Base-by-base conservation (phyloP, 2,888 invertebrate genomes). In the Tanypteryx hageni region DNA sequence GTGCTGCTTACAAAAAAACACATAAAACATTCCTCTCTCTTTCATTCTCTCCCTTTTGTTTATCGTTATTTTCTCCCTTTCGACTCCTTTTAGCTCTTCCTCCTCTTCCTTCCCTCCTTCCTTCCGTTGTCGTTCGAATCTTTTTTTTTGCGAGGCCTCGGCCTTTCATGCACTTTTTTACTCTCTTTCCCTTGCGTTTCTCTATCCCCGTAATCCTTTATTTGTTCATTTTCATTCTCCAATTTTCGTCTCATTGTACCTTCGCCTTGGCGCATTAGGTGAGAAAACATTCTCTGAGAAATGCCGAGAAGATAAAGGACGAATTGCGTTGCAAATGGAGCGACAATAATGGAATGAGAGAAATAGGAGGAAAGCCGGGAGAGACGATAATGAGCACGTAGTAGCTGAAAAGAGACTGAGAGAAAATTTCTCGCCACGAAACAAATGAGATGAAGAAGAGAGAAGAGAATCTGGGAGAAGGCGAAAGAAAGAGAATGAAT, bases 371-470 rank as follows among this genome's bases (percentile, higher is more conserved):
- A 22, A 76, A 76, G 5, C 68, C 18, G 68, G 18, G 76, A 27
- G 76, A 76, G 13, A 76, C 27, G 76, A 76, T 76, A 76, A 76
- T 76, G 76, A 76, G 76, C 22, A 76, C 22, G 76, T 76, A 13
- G 22, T n/a, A 27, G 11, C 13, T 22, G 27, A 76, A 68, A 76
- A 76, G 27, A 22, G 76, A 22, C 27, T 22, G 76, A 76, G 22
- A 76, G 76, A 22, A 76, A 76, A 76, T 44, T 44, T 5, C 5
- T 44, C n/a, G 68, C n/a, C 68, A n/a, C 5, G 68, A n/a, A 16
- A n/a, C 4, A 76, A 76, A 27, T 10, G 22, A 68, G n/a, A 0
- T 0, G 68, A 22, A 22, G n/a, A 68, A n/a, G 68, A 22, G 68
- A 68, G n/a, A 64, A 64, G n/a, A n/a, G 9, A 16, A 16, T 64